Evolutionary conservation across 2,888 invertebrate species (phyloP).

Genomic region (Pseudoips prasinana): DNA sequence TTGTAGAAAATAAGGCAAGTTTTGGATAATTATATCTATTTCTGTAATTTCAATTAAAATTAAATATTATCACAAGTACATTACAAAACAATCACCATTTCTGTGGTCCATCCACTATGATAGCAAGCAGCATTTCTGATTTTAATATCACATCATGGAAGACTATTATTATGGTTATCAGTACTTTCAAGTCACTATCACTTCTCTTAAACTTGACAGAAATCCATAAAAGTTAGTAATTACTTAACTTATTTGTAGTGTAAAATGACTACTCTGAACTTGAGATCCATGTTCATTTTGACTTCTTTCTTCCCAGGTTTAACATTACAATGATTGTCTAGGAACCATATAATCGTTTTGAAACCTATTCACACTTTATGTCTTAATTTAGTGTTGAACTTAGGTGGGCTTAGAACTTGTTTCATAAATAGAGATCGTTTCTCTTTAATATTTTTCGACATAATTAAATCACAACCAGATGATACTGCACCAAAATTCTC

Average conservation of each 20-base stretch:
- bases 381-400: constrained; percentile 73
- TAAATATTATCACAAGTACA: constrained; percentile 30
- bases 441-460: constrained; percentile 69
- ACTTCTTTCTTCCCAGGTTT: constrained; percentile 37
- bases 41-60: constrained; percentile 14
- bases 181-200: constrained; percentile 6
- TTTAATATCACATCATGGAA: constrained; percentile 31
- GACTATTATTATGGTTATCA: constrained; percentile 17
- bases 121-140: constrained; percentile 7
- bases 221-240: constrained; percentile 11
- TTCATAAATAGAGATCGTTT: constrained; percentile 80
- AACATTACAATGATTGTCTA: constrained; percentile 21
- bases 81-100: constrained; percentile 7
- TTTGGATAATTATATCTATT: constrained; percentile 21
- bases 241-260: constrained; percentile 26
- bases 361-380: constrained; percentile 53
- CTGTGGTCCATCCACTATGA: constrained; percentile 1
- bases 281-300: constrained; percentile 57
- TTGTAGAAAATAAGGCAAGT: constrained; percentile 39
- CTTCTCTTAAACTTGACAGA: constrained; percentile 10
- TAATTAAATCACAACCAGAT: constrained; percentile 29
- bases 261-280: constrained; percentile 49
- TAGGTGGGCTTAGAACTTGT: constrained; percentile 82
- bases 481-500: constrained; percentile 21
- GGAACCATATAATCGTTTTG: constrained; percentile 25